Evolutionary conservation across 2,113 vertebrate genomes (phyloP).

Genomic region (Notarius lentiginosus): DNA sequence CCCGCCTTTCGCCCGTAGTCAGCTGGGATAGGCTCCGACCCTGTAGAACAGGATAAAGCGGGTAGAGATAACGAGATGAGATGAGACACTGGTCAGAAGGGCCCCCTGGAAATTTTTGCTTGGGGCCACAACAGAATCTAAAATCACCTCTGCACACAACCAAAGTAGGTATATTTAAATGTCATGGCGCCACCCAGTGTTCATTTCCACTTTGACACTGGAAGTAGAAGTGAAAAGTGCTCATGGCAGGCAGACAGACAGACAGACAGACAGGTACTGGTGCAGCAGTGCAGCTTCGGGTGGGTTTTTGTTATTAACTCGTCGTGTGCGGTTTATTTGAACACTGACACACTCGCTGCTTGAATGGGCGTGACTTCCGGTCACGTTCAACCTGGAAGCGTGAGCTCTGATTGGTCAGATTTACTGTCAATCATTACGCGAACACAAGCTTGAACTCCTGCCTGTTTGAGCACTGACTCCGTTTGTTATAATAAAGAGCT

Average conservation of each 20-base stretch:
- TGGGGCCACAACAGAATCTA: too few relatives aligned
- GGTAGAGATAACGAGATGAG: too few relatives aligned
- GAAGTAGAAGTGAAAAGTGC: not conserved
- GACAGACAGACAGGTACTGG: too few relatives aligned
- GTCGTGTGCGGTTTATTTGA: not conserved
- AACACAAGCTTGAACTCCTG: conserved; percentile 1
- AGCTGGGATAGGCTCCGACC: too few relatives aligned
- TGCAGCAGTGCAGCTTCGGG: too few relatives aligned
- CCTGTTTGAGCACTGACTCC: not conserved
- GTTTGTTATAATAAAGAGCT: not conserved
- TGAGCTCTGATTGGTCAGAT: not conserved
- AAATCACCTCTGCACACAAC: not conserved
- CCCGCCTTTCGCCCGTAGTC: too few relatives aligned
- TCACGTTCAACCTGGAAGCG: too few relatives aligned
- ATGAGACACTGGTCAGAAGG: too few relatives aligned
- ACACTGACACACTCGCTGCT: not conserved
- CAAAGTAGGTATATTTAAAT: not conserved
- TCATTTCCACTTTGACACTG: not conserved
- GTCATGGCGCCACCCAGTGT: conserved; percentile 48
- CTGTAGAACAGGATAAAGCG: too few relatives aligned
- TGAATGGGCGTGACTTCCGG: not conserved
- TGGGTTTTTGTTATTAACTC: too few relatives aligned
- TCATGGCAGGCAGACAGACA: too few relatives aligned
- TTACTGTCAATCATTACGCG: not conserved
- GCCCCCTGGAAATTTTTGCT: too few relatives aligned